A percentile compares a stretch with the other conserved stretches of the same genome.
Conservation (phyloP, 2,113 vertebrate genomes). For the Empidonax traillii region DNA sequence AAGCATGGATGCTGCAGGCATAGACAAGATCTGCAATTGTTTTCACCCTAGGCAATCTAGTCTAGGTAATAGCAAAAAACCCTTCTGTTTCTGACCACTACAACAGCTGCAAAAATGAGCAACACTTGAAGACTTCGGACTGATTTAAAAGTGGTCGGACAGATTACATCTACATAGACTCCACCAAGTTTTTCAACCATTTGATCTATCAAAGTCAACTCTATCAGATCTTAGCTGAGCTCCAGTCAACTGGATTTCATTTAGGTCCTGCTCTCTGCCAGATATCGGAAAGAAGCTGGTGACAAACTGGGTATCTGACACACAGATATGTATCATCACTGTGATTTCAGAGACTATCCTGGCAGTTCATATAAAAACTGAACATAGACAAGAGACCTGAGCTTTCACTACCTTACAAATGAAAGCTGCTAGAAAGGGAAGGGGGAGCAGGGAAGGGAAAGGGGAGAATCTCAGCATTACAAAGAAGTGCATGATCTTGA, state of each 20-base stretch:
- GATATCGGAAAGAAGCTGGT: slow-evolving; percentile 9
- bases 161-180: slow-evolving; percentile 21
- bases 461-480: background rate
- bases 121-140: background rate
- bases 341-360: background rate
- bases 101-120: background rate
- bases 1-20: background rate
- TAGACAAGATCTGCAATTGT: background rate
- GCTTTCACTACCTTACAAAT: background rate
- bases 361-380: slow-evolving; percentile 8
- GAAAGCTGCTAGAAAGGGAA: background rate
- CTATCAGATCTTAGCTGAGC: slow-evolving; percentile 35
- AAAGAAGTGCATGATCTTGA: background rate
- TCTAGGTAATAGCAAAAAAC: background rate
- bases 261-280: slow-evolving; percentile 38
- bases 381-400: background rate
- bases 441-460: too few species aligned
- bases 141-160: background rate
- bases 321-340: slow-evolving; percentile 17
- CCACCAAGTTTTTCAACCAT: slow-evolving; percentile 17
- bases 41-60: background rate
- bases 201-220: slow-evolving; percentile 31
- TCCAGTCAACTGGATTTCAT: slow-evolving; percentile 52
- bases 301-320: slow-evolving; percentile 28
- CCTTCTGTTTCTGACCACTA: background rate